These are phyloP conservation scores for Clarias batrachus DNA, from an alignment of 2,113 vertebrate genomes.

Conservation along the genomic window DNA sequence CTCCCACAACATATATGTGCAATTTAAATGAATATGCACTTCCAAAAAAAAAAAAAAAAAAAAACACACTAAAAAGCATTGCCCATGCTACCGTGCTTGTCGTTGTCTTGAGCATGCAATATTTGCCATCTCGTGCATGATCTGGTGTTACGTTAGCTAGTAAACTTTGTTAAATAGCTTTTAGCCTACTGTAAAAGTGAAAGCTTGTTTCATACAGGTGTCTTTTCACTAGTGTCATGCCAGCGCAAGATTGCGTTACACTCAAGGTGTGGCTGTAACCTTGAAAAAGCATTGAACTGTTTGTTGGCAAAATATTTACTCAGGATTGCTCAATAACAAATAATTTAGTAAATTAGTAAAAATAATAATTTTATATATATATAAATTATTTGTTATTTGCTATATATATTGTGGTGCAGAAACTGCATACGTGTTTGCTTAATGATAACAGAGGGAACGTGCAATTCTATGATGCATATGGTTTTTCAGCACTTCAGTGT, in stretches of 20 bases:
- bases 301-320: conserved; percentile 29
- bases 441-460: neutral
- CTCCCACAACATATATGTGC: too few species aligned
- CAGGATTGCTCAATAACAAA: neutral
- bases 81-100: too few species aligned
- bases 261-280: conserved; percentile 14
- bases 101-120: too few species aligned
- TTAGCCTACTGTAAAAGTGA: neutral
- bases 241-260: conserved; percentile 4
- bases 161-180: neutral
- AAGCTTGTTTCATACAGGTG: conserved; percentile 18
- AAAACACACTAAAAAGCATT: too few species aligned
- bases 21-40: too few species aligned
- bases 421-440: neutral
- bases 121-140: too few species aligned
- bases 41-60: too few species aligned
- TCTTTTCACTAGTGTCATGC: neutral
- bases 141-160: too few species aligned
- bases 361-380: too few species aligned
- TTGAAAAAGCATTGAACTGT: neutral
- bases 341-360: too few species aligned
- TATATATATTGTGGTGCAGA: too few species aligned
- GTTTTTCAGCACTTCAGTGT: neutral
- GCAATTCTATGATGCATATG: neutral
- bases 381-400: too few species aligned